A percentile compares a stretch with the other conserved stretches of the same genome.
These are phyloP conservation scores for Bostrychus sinensis DNA, from an alignment of 2,113 vertebrate genomes.

Conservation along the genomic window DNA sequence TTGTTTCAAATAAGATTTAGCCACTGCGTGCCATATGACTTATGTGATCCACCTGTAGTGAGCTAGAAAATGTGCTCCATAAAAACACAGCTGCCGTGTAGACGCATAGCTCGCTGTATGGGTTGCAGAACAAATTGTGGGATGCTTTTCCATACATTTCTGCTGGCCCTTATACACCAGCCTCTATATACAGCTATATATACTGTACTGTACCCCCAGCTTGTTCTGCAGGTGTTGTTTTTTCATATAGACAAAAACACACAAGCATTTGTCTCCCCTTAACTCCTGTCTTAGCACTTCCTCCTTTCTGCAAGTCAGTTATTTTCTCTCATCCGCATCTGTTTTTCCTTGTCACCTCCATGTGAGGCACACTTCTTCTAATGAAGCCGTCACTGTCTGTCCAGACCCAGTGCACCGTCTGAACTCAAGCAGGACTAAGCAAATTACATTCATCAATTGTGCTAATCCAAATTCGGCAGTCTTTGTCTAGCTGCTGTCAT, in stretches of 20 bases:
- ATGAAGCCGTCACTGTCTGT: constrained; percentile 60
- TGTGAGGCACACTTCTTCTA: constrained; percentile 24
- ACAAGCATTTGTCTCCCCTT: constrained; percentile 15
- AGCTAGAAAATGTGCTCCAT: not conserved
- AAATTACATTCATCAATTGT: constrained; percentile 60
- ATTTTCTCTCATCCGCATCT: constrained; percentile 35
- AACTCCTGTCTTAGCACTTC: not conserved
- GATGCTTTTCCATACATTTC: constrained; percentile 7
- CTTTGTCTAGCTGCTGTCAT: constrained; percentile 35
- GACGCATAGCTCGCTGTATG: constrained; percentile 9
- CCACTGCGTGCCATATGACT: not conserved
- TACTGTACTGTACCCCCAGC: not conserved
- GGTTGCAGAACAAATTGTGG: constrained; percentile 6
- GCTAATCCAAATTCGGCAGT: constrained; percentile 54
- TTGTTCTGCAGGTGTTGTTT: constrained; percentile 4
- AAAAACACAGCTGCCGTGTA: not conserved
- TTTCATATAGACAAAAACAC: constrained; percentile 6
- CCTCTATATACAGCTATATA: not conserved
- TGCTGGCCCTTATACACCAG: not conserved
- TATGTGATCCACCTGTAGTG: constrained; percentile 4
- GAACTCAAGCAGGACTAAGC: constrained; percentile 56
- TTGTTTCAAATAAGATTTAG: not conserved
- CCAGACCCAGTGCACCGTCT: constrained; percentile 51
- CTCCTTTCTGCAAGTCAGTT: constrained; percentile 29
- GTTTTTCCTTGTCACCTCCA: constrained; percentile 46